Conservation (phyloP, 1,140 invertebrate genomes). For the Pogonus chalceus region DNA sequence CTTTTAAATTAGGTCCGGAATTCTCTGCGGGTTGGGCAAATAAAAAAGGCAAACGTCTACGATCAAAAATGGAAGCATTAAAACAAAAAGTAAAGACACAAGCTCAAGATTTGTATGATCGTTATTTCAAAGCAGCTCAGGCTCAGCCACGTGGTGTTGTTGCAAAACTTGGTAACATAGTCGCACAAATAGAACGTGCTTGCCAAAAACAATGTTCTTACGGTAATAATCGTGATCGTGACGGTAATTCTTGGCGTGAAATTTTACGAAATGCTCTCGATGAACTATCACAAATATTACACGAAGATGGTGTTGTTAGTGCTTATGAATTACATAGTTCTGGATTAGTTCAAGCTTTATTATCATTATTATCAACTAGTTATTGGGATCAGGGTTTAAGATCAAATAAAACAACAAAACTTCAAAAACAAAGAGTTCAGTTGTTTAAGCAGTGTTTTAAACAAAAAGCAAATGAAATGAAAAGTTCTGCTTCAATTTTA, state of each 20-base stretch:
- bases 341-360: constrained; percentile 84
- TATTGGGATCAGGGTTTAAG: constrained; percentile 44
- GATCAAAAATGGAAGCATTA: constrained; percentile 76
- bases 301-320: constrained; percentile 86
- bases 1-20: constrained; percentile 58
- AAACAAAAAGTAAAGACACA: constrained; percentile 71
- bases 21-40: constrained; percentile 82
- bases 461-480: constrained; percentile 39
- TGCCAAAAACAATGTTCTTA: constrained; percentile 58
- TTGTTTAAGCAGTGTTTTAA: constrained; percentile 70
- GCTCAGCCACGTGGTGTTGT: constrained; percentile 81
- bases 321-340: constrained; percentile 94
- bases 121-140: constrained; percentile 79
- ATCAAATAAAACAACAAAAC: constrained; percentile 42
- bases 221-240: constrained; percentile 40
- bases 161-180: constrained; percentile 70
- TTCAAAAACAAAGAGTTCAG: constrained; percentile 60
- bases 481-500: constrained; percentile 58
- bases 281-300: constrained; percentile 69
- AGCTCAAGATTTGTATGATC: constrained; percentile 79
- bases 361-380: constrained; percentile 61
- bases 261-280: constrained; percentile 61
- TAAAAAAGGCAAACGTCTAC: constrained; percentile 62
- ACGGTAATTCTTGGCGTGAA: constrained; percentile 47
- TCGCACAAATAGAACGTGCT: constrained; percentile 69